Evolutionary conservation across 1,140 invertebrate species (phyloP).

Genomic region (Ips nitidus): DNA sequence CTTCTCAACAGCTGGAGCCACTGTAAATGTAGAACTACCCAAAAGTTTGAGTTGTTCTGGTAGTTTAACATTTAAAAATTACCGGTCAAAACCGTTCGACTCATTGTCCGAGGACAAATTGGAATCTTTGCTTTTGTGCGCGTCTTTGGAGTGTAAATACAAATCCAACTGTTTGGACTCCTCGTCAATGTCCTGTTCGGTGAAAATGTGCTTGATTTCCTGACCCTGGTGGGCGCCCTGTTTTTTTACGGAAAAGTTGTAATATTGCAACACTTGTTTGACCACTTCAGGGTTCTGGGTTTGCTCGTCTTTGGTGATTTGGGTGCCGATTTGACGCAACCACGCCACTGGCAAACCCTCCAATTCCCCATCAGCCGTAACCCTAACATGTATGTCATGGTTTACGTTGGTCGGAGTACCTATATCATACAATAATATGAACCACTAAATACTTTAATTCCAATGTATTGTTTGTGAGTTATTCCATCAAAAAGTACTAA

Average conservation of each 20-base stretch:
- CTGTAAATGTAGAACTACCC: slow-evolving; percentile 3
- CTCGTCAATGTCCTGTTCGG: slow-evolving; percentile 73
- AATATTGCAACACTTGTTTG: slow-evolving; percentile 87
- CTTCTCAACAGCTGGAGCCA: slow-evolving; percentile 26
- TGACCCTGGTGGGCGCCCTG: slow-evolving; percentile 55
- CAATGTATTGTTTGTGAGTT: not conserved
- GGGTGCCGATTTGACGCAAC: slow-evolving; percentile 72
- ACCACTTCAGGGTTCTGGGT: slow-evolving; percentile 90
- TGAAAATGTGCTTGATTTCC: slow-evolving; percentile 76
- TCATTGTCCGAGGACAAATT: slow-evolving; percentile 50
- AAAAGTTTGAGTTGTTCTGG: not conserved
- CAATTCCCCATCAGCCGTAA: slow-evolving; percentile 73
- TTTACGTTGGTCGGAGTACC: slow-evolving; percentile 76
- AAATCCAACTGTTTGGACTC: slow-evolving; percentile 78
- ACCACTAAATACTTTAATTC: not conserved
- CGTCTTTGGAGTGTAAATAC: slow-evolving; percentile 68
- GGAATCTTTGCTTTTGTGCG: slow-evolving; percentile 64
- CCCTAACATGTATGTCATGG: slow-evolving; percentile 80
- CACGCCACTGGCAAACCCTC: slow-evolving; percentile 79
- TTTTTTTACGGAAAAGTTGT: slow-evolving; percentile 82
- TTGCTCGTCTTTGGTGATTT: slow-evolving; percentile 87
- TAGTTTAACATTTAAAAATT: not conserved
- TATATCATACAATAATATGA: not conserved
- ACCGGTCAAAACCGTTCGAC: not conserved
- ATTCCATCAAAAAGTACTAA: slow-evolving; percentile 3